These are phyloP conservation scores for Chionis minor DNA, from an alignment of 2,113 vertebrate genomes.

Conservation along the genomic window DNA sequence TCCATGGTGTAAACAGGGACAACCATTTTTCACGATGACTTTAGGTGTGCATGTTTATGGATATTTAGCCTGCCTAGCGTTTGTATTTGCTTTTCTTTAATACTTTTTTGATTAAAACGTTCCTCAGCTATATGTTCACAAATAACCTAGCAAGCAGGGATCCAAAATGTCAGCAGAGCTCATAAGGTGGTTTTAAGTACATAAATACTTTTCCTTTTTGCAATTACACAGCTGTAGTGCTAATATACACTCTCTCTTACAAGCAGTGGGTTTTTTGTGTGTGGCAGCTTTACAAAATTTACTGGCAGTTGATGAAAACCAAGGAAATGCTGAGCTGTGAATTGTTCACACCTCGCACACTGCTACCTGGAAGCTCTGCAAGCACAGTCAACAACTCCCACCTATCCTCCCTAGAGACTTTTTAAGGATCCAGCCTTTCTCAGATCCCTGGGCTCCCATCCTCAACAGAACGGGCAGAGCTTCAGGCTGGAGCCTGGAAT, in stretches of 20 bases:
- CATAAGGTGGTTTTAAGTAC: neutral
- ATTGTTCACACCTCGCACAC: neutral
- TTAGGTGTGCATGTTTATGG: neutral
- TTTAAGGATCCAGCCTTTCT: neutral
- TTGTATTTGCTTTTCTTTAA: neutral
- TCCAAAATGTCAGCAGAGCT: neutral
- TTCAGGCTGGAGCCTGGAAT: neutral
- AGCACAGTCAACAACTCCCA: neutral
- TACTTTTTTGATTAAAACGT: neutral
- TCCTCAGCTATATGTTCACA: neutral
- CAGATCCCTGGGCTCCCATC: neutral
- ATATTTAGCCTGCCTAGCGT: neutral
- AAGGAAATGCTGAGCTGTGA: conserved; percentile 9
- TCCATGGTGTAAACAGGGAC: neutral
- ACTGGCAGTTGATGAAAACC: neutral
- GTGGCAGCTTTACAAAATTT: neutral
- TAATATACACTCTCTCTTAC: neutral
- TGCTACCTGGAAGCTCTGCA: neutral
- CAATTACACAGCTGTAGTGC: neutral
- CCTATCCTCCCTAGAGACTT: neutral
- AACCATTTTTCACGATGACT: neutral
- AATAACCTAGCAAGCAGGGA: neutral
- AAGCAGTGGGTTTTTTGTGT: neutral
- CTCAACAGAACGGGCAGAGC: neutral
- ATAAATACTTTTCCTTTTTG: neutral